Evolutionary conservation across 2,888 invertebrate species (phyloP), one percentile per base, ranked within the genome.

Genomic region (Melanostoma scalare): DNA sequence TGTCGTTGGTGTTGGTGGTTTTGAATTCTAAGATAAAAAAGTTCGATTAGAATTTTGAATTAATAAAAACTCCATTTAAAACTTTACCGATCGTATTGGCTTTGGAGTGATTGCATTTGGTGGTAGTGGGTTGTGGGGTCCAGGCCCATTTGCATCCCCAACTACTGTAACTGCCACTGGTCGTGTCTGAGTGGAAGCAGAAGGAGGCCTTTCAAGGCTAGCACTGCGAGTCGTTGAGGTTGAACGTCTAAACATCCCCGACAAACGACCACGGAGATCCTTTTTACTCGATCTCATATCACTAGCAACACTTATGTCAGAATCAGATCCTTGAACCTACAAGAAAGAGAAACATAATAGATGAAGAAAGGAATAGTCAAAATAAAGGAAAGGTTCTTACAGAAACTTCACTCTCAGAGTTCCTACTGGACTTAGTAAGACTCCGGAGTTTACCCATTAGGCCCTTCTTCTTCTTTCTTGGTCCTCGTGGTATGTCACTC

Each of bases 401-500:
- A 86, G 92, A 92, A 86, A 90, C 87, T 89, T 91, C 91, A 87
- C 91, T 91, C 87, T 91, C 91, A 86, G 91, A 90, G 87, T 89
- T 89, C 63, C 90, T 89, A 76, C 95, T 94, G 1, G 96, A 96
- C 91, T 97, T 97, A 2, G 96, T 96, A 65, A 97, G 91, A 89
- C 96, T 95, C 88, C 96, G 95, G 86, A 97, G 91, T 92, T 97
- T 97, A 20, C 96, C 96, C 89, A 97, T 96, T 42, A 97, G 91
- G 61, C 96, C 94, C 90, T 95, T 95, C 89, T 94, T 94, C 91
- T 96, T 96, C 89, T 96, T 96, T 40, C 91, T 89, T 74, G 96
- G 95, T 40, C 94, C 92, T 1, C 92, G 91, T 3, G 95, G 94
- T 74, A 95, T 90, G 88, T 97, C 97, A 90, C 97, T 96, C 90